Conservation (phyloP, 2,797 vertebrate species). For the Lacerta viridis region DNA sequence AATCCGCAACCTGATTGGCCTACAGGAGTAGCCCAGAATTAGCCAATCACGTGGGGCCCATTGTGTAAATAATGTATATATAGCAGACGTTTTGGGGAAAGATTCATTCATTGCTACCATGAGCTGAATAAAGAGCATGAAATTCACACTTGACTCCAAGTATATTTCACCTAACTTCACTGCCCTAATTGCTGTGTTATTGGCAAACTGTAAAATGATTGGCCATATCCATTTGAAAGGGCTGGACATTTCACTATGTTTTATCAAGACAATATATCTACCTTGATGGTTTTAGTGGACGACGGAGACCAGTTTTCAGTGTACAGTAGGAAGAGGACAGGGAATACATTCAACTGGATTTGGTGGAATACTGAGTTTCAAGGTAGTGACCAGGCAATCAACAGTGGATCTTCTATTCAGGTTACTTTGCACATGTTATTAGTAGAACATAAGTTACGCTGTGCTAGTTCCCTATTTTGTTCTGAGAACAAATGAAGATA, state of each 20-base stretch:
- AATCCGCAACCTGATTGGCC: too few species aligned
- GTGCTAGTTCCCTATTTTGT: not conserved
- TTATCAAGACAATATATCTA: not conserved
- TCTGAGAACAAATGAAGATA: not conserved
- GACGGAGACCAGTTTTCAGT: not conserved
- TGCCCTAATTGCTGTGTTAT: not conserved
- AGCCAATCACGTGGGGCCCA: too few species aligned
- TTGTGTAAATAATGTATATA: too few species aligned
- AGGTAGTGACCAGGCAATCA: not conserved
- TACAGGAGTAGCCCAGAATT: too few species aligned
- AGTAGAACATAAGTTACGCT: not conserved
- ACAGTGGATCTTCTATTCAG: not conserved
- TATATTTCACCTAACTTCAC: not conserved
- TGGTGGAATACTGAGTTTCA: not conserved
- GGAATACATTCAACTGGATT: not conserved
- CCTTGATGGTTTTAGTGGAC: not conserved
- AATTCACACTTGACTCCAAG: too few species aligned
- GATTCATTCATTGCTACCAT: too few species aligned
- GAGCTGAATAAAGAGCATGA: too few species aligned
- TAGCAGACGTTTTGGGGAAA: too few species aligned
- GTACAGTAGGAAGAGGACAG: not conserved
- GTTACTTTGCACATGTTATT: not conserved
- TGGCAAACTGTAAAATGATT: not conserved
- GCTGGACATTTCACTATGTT: not conserved
- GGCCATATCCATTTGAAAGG: not conserved